phyloP scores from a whole-genome alignment of 1,140 invertebrate genomes.

The Drosophila azteca region DNA sequence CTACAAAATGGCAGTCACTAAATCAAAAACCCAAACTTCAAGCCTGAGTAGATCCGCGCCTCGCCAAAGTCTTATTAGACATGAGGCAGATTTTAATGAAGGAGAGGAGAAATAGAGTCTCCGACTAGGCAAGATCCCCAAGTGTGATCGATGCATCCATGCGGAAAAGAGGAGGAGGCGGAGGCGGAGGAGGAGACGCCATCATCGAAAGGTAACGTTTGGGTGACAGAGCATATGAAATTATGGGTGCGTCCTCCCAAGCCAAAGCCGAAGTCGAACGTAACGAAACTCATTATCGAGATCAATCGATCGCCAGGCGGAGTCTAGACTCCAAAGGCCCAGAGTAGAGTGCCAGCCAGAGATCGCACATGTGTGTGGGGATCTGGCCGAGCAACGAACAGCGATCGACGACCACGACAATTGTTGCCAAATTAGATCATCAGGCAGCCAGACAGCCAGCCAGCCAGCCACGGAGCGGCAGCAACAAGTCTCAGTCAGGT shows the following conservation, averaged over 20 bases:
- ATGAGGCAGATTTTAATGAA: slow-evolving; percentile 71
- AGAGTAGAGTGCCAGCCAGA: slow-evolving; percentile 17
- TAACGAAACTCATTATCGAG: slow-evolving; percentile 81
- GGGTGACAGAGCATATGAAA: slow-evolving; percentile 53
- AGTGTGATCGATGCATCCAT: slow-evolving; percentile 50
- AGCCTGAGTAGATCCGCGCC: slow-evolving; percentile 48
- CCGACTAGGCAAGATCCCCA: slow-evolving; percentile 33
- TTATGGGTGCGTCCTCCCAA: slow-evolving; percentile 71
- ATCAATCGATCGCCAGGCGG: slow-evolving; percentile 78
- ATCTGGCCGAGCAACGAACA: slow-evolving; percentile 27
- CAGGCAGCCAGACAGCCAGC: slow-evolving; percentile 61
- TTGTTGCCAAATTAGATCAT: slow-evolving; percentile 84
- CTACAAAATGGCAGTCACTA: slow-evolving; percentile 78
- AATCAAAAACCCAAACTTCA: slow-evolving; percentile 61
- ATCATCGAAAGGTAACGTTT: slow-evolving; percentile 44
- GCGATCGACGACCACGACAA: slow-evolving; percentile 73
- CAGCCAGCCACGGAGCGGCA: slow-evolving; percentile 41
- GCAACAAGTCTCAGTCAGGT: slow-evolving; percentile 53
- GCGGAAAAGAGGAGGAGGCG: slow-evolving; percentile 33
- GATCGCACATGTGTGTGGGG: slow-evolving; percentile 45
- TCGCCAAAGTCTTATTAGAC: slow-evolving; percentile 66
- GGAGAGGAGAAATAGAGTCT: slow-evolving; percentile 54
- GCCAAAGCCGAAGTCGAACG: slow-evolving; percentile 45
- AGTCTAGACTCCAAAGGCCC: slow-evolving; percentile 18
- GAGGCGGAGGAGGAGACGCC: slow-evolving; percentile 21